These are phyloP conservation scores for Pharmacophagus antenor DNA, from an alignment of 2,888 invertebrate genomes.

Conservation along the genomic window DNA sequence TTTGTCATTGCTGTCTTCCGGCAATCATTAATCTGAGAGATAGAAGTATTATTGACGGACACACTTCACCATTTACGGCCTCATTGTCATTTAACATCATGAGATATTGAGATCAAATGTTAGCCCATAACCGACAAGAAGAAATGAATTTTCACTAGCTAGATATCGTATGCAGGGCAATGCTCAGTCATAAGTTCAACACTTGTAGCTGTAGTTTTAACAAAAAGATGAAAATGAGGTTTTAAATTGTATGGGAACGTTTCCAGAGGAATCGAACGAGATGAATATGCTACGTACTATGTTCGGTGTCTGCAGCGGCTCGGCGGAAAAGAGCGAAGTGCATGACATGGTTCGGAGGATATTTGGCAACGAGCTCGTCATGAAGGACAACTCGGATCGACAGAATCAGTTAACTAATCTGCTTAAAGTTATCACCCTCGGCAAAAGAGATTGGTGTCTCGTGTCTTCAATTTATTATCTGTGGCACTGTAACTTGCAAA, in stretches of 20 bases:
- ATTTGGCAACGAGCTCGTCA: constrained; percentile 68
- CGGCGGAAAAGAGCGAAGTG: constrained; percentile 65
- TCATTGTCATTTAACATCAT: too few relatives aligned
- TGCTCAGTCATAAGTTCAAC: too few relatives aligned
- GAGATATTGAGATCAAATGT: too few relatives aligned
- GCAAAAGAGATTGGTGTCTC: background rate
- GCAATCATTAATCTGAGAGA: too few relatives aligned
- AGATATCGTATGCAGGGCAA: too few relatives aligned
- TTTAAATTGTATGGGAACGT: background rate
- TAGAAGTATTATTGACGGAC: too few relatives aligned
- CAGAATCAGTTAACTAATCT: constrained; percentile 51
- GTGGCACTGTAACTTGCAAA: too few relatives aligned
- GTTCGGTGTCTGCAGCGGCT: constrained; percentile 71
- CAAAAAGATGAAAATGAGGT: background rate
- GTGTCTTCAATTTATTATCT: background rate
- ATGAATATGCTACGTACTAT: constrained; percentile 72
- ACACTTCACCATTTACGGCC: too few relatives aligned
- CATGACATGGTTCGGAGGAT: constrained; percentile 64
- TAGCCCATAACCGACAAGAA: too few relatives aligned
- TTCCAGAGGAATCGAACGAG: constrained; percentile 26
- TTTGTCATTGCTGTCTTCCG: too few relatives aligned
- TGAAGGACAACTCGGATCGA: constrained; percentile 68
- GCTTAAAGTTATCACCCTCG: background rate
- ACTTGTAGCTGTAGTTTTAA: too few relatives aligned
- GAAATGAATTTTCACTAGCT: too few relatives aligned